phyloP scores from a whole-genome alignment of 1,140 invertebrate species.

The Drosophila sulfurigaster region DNA sequence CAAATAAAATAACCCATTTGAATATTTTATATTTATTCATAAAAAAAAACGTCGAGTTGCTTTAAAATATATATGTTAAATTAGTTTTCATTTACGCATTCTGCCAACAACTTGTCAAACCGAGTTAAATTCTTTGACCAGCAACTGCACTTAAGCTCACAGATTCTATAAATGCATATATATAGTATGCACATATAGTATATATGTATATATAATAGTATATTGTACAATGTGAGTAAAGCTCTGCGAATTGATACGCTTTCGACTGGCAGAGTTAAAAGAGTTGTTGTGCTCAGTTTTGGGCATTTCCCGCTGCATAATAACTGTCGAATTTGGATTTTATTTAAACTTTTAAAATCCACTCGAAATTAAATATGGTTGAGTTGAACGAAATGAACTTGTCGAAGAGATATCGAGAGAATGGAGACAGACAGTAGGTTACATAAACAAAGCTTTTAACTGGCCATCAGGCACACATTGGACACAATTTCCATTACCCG shows the following conservation, averaged over 20 bases:
- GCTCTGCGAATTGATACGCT: background rate
- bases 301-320: background rate
- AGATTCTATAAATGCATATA: background rate
- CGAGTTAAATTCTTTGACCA: background rate
- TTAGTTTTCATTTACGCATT: too few species aligned
- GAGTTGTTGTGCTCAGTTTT: background rate
- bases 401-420: too few species aligned
- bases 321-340: background rate
- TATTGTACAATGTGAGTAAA: too few species aligned
- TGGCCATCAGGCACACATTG: constrained; percentile 46
- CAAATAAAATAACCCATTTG: too few species aligned
- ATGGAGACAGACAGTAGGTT: background rate
- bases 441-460: constrained; percentile 53
- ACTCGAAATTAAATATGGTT: constrained; percentile 32
- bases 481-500: constrained; percentile 51
- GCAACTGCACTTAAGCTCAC: constrained; percentile 1
- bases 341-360: constrained; percentile 27
- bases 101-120: background rate
- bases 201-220: too few species aligned
- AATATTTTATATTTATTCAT: too few species aligned
- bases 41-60: too few species aligned
- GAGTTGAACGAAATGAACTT: constrained; percentile 22
- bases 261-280: background rate
- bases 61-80: too few species aligned
- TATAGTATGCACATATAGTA: too few species aligned